phyloP scores from a whole-genome alignment of 2,113 vertebrate genomes.

The Plectropomus leopardus region DNA sequence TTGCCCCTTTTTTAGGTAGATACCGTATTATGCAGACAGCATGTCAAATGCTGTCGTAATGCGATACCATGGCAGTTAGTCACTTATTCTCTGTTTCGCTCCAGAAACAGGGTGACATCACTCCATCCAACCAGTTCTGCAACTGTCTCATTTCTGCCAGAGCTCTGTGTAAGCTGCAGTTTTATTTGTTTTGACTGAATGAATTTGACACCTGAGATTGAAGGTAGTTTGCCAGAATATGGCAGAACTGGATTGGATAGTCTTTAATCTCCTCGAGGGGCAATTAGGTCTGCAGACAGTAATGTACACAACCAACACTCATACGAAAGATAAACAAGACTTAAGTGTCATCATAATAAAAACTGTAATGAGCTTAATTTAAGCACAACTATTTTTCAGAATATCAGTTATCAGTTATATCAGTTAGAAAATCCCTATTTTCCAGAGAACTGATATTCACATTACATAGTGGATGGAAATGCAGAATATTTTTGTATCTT shows the following conservation, averaged over 20 bases:
- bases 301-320: no score
- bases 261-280: no score
- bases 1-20: slow-evolving; percentile 11
- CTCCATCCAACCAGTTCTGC: slow-evolving; percentile 54
- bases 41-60: neutral
- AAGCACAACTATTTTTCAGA: no score
- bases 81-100: slow-evolving; percentile 29
- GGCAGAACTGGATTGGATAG: neutral
- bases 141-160: slow-evolving; percentile 35
- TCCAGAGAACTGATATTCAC: neutral
- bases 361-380: no score
- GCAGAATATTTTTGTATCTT: neutral
- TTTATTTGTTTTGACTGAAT: neutral
- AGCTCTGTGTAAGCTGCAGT: neutral
- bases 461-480: neutral
- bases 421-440: no score
- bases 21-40: neutral
- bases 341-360: no score
- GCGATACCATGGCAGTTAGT: slow-evolving; percentile 35
- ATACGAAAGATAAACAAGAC: no score
- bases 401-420: no score
- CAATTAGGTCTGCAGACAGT: no score
- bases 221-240: neutral
- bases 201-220: neutral
- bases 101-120: slow-evolving; percentile 6